Evolutionary conservation across 2,797 vertebrate species (phyloP).

Genomic region (Hephaestus fuliginosus): DNA sequence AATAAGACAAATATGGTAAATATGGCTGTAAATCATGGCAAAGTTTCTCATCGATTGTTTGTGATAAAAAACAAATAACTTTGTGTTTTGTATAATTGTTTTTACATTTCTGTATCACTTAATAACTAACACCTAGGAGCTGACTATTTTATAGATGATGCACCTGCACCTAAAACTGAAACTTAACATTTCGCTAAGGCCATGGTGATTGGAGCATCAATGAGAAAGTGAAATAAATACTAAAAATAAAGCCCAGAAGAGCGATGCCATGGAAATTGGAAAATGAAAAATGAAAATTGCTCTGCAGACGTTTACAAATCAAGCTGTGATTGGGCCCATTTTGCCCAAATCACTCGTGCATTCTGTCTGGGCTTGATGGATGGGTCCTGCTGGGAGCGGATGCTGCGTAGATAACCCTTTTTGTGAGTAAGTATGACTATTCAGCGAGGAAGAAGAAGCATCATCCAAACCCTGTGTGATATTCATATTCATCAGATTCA

Average conservation of each 20-base stretch:
- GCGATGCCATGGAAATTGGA: not conserved
- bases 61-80: not conserved
- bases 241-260: not conserved
- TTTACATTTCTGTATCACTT: conserved; percentile 4
- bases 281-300: not conserved
- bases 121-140: not conserved
- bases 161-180: conserved; percentile 15
- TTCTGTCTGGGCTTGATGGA: conserved; percentile 55
- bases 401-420: conserved; percentile 49
- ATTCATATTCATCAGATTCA: conserved; percentile 63
- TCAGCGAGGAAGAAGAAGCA: conserved; percentile 33
- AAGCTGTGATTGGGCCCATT: conserved; percentile 38
- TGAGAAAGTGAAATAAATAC: conserved; percentile 4
- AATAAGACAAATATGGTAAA: not conserved
- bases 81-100: not conserved
- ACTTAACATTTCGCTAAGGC: conserved; percentile 1
- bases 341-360: conserved; percentile 42
- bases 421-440: conserved; percentile 52
- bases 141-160: conserved; percentile 1
- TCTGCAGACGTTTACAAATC: conserved; percentile 10
- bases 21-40: not conserved
- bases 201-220: conserved; percentile 1
- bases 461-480: conserved; percentile 44
- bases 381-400: conserved; percentile 37
- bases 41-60: not conserved